These are phyloP conservation scores for Lasiommata megera DNA, from an alignment of 2,888 invertebrate genomes.

Conservation along the genomic window DNA sequence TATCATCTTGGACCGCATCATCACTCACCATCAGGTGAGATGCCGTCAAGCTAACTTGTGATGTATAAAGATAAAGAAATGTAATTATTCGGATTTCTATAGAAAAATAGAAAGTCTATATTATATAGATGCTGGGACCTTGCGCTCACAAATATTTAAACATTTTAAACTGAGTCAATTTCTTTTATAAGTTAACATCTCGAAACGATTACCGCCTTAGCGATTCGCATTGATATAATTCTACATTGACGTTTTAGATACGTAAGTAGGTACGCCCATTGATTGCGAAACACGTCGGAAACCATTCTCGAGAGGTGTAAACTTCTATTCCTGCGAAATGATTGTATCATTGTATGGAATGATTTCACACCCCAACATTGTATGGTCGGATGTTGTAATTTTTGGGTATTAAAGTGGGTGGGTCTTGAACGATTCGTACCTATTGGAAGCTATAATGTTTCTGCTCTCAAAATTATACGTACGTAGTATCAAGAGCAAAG, in stretches of 20 bases:
- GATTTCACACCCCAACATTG: constrained; percentile 4
- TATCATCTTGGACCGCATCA: too few relatives aligned
- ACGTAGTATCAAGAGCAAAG: too few relatives aligned
- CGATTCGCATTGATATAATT: constrained; percentile 24
- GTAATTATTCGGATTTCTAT: too few relatives aligned
- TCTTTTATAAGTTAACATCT: too few relatives aligned
- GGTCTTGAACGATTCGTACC: background rate
- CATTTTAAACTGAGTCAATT: too few relatives aligned
- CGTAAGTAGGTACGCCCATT: constrained; percentile 24
- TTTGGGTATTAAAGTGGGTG: constrained; percentile 2
- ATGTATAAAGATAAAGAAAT: too few relatives aligned
- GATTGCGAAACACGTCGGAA: constrained; percentile 23
- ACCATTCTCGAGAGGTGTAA: constrained; percentile 18
- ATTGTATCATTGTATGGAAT: constrained; percentile 18
- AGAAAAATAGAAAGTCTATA: too few relatives aligned
- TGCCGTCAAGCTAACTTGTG: too few relatives aligned
- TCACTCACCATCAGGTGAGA: too few relatives aligned
- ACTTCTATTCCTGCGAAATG: constrained; percentile 23
- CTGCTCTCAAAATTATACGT: too few relatives aligned
- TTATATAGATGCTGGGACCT: too few relatives aligned
- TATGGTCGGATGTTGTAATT: constrained; percentile 5
- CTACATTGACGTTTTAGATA: constrained; percentile 21
- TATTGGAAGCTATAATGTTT: background rate
- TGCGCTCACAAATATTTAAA: too few relatives aligned
- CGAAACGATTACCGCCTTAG: constrained; percentile 5